These are phyloP conservation scores for Chironomus riparius DNA, from an alignment of 2,888 invertebrate genomes.

Conservation along the genomic window DNA sequence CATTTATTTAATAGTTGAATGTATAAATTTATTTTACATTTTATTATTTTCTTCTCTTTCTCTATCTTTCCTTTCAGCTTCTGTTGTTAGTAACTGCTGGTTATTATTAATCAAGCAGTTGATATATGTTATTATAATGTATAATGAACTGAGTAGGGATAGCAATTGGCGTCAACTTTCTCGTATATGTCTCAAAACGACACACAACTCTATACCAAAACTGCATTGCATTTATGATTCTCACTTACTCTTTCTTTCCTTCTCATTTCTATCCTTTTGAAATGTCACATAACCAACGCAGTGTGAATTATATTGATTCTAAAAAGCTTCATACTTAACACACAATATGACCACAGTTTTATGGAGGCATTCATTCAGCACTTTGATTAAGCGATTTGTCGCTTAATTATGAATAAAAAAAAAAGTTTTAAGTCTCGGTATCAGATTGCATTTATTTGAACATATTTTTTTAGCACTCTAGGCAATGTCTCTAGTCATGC, in stretches of 20 bases:
- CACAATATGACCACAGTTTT: constrained; percentile 14
- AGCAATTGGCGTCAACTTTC: constrained; percentile 13
- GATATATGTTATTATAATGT: background rate
- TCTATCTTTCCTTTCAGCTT: background rate
- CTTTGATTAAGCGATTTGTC: constrained; percentile 1
- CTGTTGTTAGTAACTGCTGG: background rate
- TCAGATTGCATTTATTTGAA: too few relatives aligned
- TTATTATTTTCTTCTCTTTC: background rate
- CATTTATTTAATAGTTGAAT: background rate
- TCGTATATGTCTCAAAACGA: background rate
- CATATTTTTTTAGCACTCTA: too few relatives aligned
- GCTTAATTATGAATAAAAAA: background rate
- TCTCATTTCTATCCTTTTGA: too few relatives aligned
- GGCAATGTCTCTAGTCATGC: background rate
- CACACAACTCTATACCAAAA: too few relatives aligned
- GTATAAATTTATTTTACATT: background rate
- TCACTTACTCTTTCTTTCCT: background rate
- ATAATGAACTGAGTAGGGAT: constrained; percentile 3
- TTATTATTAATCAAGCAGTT: background rate
- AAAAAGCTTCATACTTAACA: background rate
- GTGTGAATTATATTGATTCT: constrained; percentile 18
- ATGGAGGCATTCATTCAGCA: background rate
- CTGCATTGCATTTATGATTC: background rate
- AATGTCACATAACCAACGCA: background rate
- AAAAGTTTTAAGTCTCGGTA: background rate